Evolutionary conservation across 1,140 invertebrate species (phyloP).

Genomic region (Acromyrmex charruanus): DNA sequence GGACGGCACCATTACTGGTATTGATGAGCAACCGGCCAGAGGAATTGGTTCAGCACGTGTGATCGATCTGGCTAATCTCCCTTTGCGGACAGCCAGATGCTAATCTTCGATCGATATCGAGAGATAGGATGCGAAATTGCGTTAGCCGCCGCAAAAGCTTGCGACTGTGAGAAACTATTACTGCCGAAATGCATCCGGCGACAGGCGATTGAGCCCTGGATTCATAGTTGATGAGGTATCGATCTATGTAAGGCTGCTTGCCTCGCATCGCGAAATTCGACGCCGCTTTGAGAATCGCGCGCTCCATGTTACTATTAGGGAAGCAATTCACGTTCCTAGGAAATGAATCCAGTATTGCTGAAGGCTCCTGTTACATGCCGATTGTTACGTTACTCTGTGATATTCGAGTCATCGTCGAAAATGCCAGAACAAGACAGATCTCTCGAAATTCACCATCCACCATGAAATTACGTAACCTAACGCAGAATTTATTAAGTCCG

Average conservation of each 20-base stretch:
- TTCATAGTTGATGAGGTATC: constrained; percentile 65
- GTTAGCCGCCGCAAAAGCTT: constrained; percentile 65
- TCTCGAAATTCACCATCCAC: background rate
- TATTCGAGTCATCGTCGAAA: constrained; percentile 9
- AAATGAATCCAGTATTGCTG: constrained; percentile 47
- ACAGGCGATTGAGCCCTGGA: constrained; percentile 20
- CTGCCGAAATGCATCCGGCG: constrained; percentile 36
- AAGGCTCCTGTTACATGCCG: constrained; percentile 27
- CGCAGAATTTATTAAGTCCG: background rate
- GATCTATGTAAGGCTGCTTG: constrained; percentile 60
- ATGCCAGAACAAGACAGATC: background rate
- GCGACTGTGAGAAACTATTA: constrained; percentile 53
- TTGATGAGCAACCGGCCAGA: constrained; percentile 84
- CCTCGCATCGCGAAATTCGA: constrained; percentile 18
- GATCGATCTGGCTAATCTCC: constrained; percentile 84
- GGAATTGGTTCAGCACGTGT: constrained; percentile 83
- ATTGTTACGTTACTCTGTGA: constrained; percentile 20
- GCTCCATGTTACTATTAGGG: constrained; percentile 15
- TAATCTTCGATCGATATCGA: constrained; percentile 81
- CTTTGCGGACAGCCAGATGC: constrained; percentile 80
- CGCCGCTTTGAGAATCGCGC: constrained; percentile 17
- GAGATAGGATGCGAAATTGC: constrained; percentile 66
- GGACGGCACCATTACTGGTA: constrained; percentile 78
- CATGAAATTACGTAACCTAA: background rate
- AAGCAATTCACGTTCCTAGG: constrained; percentile 63